Evolutionary conservation across 2,888 invertebrate species (phyloP).

Genomic region (Cinara cedri): DNA sequence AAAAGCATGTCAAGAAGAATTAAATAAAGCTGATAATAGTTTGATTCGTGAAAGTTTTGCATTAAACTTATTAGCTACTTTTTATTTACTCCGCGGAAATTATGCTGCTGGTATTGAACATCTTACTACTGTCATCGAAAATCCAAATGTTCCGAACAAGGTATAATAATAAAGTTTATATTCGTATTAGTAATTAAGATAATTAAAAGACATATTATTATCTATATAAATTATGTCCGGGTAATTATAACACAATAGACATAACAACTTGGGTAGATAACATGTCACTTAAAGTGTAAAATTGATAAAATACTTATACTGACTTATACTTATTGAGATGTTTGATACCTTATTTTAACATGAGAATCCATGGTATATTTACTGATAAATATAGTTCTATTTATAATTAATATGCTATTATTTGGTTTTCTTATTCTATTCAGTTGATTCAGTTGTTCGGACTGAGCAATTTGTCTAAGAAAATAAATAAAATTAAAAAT

Average conservation of each 20-base stretch:
- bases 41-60: conserved; percentile 39
- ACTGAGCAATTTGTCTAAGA: too few relatives aligned
- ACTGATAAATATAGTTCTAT: too few relatives aligned
- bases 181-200: background rate
- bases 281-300: too few relatives aligned
- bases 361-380: too few relatives aligned
- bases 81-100: conserved; percentile 47
- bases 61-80: conserved; percentile 42
- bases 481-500: too few relatives aligned
- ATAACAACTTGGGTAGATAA: too few relatives aligned
- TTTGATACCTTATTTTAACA: too few relatives aligned
- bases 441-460: too few relatives aligned
- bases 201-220: background rate
- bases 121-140: conserved; percentile 41
- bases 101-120: conserved; percentile 16
- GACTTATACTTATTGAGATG: background rate
- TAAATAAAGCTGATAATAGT: conserved; percentile 52
- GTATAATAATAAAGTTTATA: conserved; percentile 10
- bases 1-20: conserved; percentile 50
- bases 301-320: background rate
- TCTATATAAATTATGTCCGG: background rate
- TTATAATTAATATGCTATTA: too few relatives aligned
- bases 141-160: conserved; percentile 46
- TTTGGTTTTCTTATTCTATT: too few relatives aligned
- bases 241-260: background rate